Evolutionary conservation across 1,140 invertebrate species (phyloP), one percentile per base, ranked within the genome.

Genomic region (Meloidogyne chitwoodi): DNA sequence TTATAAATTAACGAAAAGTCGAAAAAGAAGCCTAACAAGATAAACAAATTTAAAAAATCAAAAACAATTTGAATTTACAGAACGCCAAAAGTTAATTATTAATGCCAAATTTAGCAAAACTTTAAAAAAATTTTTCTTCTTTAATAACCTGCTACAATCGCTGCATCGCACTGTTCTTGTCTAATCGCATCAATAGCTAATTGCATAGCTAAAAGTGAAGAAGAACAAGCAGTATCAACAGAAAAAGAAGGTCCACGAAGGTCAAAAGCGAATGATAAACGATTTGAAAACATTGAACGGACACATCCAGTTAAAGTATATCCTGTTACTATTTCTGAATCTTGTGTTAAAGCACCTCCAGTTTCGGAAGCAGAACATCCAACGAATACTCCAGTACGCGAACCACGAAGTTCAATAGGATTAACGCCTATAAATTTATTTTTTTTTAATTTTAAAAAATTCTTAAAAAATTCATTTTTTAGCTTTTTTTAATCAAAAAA

Each of bases 141-240:
- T 48, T 11, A 72, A 24, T 11, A 27, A 78, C 94, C 95, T 27
- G 92, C 94, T 12, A 98, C 93, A 74, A 98, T 91, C 2, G 95
- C 95, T 10, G 93, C 91, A 84, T 98, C 95, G 88, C 94, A 96
- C 82, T 93, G 91, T 2, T 93, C 94, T 38, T 90, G 89, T 61
- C 92, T 90, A 66, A 98, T 95, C 19, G 93, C 92, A 12, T 88
- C 87, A 19, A 94, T 90, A 19, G 95, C 96, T 83, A 95, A 92
- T 82, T 88, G 81, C 83, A 98, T 88, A 1, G 93, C 95, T 84
- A 93, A 91, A 84, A 96, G 87, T 67, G 93, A 93, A 78, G 94
- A 96, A 0, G 94, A 96, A 88, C 95, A 98, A 0, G 95, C 95
- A 12, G 95, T 96, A 88, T 98, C 95, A 8, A 97, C 88, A 5